Base-by-base conservation (phyloP, 30 jellyfish, hydroid and myxozoan species). In the Aurelia sp. region DNA sequence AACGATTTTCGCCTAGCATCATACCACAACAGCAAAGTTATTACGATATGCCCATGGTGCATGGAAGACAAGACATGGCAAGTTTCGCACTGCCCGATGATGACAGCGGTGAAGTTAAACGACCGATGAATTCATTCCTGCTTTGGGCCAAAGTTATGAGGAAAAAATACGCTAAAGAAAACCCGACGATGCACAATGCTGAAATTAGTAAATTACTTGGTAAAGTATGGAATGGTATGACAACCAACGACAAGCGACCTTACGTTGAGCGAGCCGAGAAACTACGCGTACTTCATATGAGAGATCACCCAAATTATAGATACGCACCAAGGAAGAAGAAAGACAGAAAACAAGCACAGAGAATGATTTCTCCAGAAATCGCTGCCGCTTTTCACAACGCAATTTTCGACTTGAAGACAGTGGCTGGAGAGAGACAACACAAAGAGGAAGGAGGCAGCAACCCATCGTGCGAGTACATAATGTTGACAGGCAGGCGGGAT, bases 131-230 rank as follows among this genome's bases (percentile, higher is more conserved):
- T 65, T 88, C 97, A 59, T 95, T 95, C 63, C 70, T 95, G 59
- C 83, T 95, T 57, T 95, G 99, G 99, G 98, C 99, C 48, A 95
- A 95, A 90, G 90, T 95, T 30, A 95, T 90, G 98, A 79, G 99
- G 57, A 95, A 89, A 84, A 90, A 86, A 70, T 95, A 80, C 72
- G 98, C 99, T 0, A 90, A 91, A 44, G 97, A 95, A 52, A 88
- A 95, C 84, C 99, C 99, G 71, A 79, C 90, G 84, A 73, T 95
- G 91, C 99, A 95, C 62, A 95, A 95, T 81, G 98, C 99, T 7
- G 97, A 95, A 78, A 85, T 95, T 41, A 95, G 99, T 59, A 95
- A 95, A 77, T 76, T 95, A 63, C 85, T 95, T 17, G 99, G 99
- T 3, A 89, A 95, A 63, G 97, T 84, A 2, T 95, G 99, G 99